These are phyloP conservation scores for Plebejus melissa DNA, from an alignment of 2,888 invertebrate species.

Conservation along the genomic window DNA sequence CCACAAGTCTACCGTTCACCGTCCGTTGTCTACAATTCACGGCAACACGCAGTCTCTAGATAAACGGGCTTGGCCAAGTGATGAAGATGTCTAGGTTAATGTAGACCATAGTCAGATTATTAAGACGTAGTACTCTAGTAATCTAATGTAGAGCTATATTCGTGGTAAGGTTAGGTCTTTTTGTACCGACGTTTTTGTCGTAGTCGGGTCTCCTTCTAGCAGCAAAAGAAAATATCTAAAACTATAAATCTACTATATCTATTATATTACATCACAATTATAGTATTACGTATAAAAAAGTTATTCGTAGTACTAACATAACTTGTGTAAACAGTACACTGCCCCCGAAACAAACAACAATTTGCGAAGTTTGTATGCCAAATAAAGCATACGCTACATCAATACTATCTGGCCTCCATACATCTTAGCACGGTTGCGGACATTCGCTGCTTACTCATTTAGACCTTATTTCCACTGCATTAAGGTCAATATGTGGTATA, in stretches of 20 bases:
- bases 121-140: no score
- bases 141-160: no score
- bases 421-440: neutral
- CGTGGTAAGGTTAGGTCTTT: no score
- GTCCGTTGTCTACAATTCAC: no score
- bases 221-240: no score
- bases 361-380: conserved; percentile 10
- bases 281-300: neutral
- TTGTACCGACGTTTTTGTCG: no score
- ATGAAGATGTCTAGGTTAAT: no score
- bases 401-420: neutral
- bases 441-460: neutral
- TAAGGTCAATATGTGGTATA: neutral
- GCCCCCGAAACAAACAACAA: conserved; percentile 7
- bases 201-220: no score
- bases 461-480: neutral
- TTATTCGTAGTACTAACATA: neutral
- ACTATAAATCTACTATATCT: neutral
- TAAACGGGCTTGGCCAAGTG: no score
- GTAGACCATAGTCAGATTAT: no score
- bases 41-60: no score
- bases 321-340: neutral
- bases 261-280: neutral
- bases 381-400: conserved; percentile 14
- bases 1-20: no score